Base-by-base conservation (phyloP, 2,888 invertebrate genomes). In the Atethmia centrago region DNA sequence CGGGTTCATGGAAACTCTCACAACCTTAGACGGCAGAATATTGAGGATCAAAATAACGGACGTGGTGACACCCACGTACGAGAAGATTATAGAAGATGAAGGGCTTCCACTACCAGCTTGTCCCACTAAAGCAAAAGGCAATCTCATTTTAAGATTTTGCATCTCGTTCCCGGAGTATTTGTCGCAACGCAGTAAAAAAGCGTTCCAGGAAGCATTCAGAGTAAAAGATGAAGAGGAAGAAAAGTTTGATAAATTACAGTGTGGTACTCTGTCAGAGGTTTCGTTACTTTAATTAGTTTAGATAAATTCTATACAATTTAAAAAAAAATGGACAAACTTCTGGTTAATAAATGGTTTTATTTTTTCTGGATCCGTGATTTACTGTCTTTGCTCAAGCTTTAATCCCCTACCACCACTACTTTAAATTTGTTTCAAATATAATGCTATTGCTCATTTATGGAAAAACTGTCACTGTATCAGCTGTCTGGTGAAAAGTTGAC, bases 11-110 rank as follows among this genome's bases (percentile, higher is more conserved):
- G 95, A 98, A 51, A 97, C 96, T 10, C 94, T 98, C 1, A 93
- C 94, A 61, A 98, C 98, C 0, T 93, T 98, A 77, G 98, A 98
- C 89, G 97, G 97, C 2, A 96, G 98, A 81, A 95, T 96, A 68
- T 91, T 98, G 58, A 96, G 97, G 80, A 93, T 98, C 55, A 97
- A 97, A 69, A 97, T 98, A 74, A 97, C 97, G 8, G 98, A 98
- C 88, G 97, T 98, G 9, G 97, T 98, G 63, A 95, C 96, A 40
- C 98, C 98, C 0, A 97, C 96, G 2, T 98, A 97, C 86, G 97
- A 97, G 80, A 98, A 98, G 92, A 88, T 97, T 0, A 95, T 98
- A 0, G 96, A 97, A 69, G 97, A 97, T 12, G 98, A 98, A 93
- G 98, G 98, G 1, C 95, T 98, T 86, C 98, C 98, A 0, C 91